Conservation (phyloP, 2,113 vertebrate genomes). For the Pedetes capensis region DNA sequence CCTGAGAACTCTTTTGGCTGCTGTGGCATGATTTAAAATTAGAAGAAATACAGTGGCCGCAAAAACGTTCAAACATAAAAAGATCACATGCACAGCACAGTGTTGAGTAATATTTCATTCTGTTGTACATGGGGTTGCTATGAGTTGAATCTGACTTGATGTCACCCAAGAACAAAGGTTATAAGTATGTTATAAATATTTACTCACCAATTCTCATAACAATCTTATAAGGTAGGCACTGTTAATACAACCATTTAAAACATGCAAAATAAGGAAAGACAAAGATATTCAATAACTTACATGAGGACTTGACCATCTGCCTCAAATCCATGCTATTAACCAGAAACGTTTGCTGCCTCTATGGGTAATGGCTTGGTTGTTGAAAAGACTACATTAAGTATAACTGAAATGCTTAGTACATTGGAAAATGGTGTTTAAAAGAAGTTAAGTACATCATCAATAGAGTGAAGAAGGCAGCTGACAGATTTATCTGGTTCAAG, state of each 20-base stretch:
- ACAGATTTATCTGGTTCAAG: not conserved
- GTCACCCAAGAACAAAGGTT: too few species aligned
- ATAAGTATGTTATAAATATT: not conserved
- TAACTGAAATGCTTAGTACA: not conserved
- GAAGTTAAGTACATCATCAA: not conserved
- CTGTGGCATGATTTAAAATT: too few species aligned
- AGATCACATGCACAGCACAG: too few species aligned
- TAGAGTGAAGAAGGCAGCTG: not conserved
- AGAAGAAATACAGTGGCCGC: too few species aligned
- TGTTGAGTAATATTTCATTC: too few species aligned
- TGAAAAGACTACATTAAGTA: not conserved
- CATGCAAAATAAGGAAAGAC: not conserved
- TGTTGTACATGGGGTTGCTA: too few species aligned
- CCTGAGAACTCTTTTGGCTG: too few species aligned
- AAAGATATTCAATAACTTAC: not conserved
- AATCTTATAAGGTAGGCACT: not conserved
- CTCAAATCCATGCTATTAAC: not conserved
- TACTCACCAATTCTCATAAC: not conserved
- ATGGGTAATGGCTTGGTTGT: not conserved
- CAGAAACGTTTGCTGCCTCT: not conserved
- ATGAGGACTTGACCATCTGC: not conserved
- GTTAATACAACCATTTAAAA: not conserved
- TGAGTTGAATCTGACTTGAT: too few species aligned
- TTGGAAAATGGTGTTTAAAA: not conserved
- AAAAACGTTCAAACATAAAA: too few species aligned